Conservation (phyloP, 2,888 invertebrate species). For the Girardia tigrina region DNA sequence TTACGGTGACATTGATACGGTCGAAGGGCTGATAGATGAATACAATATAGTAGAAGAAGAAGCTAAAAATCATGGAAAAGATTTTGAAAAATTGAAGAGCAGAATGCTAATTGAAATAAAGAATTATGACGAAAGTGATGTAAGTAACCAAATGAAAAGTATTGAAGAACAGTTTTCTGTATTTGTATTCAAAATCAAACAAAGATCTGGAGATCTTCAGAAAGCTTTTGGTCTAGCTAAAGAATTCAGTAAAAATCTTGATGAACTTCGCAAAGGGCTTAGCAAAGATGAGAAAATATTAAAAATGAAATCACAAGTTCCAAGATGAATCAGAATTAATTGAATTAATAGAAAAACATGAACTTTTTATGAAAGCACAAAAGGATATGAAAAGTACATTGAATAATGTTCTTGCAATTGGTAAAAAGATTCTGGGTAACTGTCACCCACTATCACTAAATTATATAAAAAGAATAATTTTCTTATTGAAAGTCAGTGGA, state of each 20-base stretch:
- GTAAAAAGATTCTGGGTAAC: background rate
- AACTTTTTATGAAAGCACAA: background rate
- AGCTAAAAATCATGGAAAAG: background rate
- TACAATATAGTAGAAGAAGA: background rate
- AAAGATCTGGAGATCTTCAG: background rate
- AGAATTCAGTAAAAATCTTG: background rate
- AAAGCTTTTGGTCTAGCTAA: background rate
- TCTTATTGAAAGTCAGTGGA: background rate
- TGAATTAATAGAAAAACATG: slow-evolving; percentile 13
- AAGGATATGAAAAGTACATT: background rate
- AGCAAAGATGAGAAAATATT: background rate
- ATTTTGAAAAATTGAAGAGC: background rate
- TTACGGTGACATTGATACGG: background rate
- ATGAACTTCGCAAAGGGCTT: background rate
- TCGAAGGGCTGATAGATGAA: background rate
- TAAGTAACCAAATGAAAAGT: background rate
- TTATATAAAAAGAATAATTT: background rate
- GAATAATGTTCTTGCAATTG: background rate
- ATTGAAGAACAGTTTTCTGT: background rate
- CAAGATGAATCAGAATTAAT: background rate
- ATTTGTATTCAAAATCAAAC: background rate
- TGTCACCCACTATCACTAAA: background rate
- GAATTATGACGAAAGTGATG: slow-evolving; percentile 6
- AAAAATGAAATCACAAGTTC: background rate
- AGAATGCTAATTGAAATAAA: background rate